A percentile compares a stretch with the other conserved stretches of the same genome.
These are phyloP conservation scores for Phalanger gymnotis DNA, from an alignment of 2,797 vertebrate genomes.

Conservation along the genomic window DNA sequence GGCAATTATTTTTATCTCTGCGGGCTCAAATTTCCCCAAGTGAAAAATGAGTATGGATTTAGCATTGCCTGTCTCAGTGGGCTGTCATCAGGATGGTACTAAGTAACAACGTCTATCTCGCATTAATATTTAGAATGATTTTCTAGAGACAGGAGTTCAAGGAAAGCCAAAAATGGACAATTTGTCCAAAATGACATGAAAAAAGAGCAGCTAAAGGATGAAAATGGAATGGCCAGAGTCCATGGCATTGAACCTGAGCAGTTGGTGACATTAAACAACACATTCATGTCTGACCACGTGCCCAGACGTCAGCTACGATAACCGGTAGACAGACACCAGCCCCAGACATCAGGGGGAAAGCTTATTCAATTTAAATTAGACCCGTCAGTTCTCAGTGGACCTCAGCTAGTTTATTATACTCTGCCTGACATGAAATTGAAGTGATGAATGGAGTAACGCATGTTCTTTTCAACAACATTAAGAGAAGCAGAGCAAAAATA, in stretches of 20 bases:
- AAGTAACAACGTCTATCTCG: background rate
- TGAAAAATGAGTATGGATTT: background rate
- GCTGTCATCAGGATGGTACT: background rate
- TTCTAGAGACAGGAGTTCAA: background rate
- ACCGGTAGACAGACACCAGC: background rate
- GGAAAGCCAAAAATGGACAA: background rate
- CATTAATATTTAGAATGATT: background rate
- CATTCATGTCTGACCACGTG: background rate
- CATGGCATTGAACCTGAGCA: background rate
- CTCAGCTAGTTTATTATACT: slow-evolving; percentile 23
- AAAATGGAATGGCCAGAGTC: background rate
- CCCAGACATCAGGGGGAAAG: background rate
- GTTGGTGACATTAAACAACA: background rate
- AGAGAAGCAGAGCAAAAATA: background rate
- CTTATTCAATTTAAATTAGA: slow-evolving; percentile 11
- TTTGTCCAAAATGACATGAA: background rate
- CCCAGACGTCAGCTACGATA: background rate
- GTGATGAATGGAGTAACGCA: background rate
- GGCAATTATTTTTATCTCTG: background rate
- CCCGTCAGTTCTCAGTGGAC: background rate
- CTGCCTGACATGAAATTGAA: slow-evolving; percentile 8
- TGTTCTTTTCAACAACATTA: slow-evolving; percentile 19
- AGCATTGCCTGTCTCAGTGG: background rate
- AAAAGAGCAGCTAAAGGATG: slow-evolving; percentile 12
- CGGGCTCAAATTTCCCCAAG: background rate